These are phyloP conservation scores for Phyllotreta cruciferae DNA, from an alignment of 2,888 invertebrate genomes.

Conservation along the genomic window DNA sequence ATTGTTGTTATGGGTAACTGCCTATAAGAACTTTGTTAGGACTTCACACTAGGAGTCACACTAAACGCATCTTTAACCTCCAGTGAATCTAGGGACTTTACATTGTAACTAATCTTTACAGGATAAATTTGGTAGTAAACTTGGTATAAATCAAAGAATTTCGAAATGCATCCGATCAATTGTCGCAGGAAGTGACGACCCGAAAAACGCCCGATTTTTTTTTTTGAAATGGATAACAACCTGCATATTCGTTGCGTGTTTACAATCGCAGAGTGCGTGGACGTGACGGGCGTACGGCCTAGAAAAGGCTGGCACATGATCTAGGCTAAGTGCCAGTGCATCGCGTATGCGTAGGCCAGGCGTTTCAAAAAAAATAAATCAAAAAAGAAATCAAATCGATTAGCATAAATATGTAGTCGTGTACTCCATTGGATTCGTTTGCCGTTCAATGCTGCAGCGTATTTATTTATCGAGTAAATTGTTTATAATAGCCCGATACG, in stretches of 20 bases:
- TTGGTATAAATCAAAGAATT: too few species aligned
- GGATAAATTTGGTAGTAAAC: too few species aligned
- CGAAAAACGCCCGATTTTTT: conserved; percentile 6
- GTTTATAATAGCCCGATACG: too few species aligned
- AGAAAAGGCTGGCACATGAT: conserved; percentile 35
- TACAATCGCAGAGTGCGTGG: conserved; percentile 15
- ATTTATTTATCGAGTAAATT: too few species aligned
- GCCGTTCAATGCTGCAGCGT: too few species aligned
- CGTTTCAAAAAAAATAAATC: neutral
- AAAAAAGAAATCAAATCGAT: neutral
- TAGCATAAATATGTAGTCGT: neutral
- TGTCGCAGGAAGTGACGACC: conserved; percentile 20
- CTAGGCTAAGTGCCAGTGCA: conserved; percentile 23
- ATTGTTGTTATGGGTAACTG: too few species aligned
- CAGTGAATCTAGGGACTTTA: too few species aligned
- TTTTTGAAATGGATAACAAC: conserved; percentile 7
- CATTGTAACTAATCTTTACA: too few species aligned
- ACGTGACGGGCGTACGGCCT: conserved; percentile 29
- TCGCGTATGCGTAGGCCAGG: neutral
- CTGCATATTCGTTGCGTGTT: conserved; percentile 13
- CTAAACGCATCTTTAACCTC: too few species aligned
- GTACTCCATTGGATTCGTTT: too few species aligned
- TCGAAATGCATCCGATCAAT: neutral
- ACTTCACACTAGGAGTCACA: too few species aligned
- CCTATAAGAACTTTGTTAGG: too few species aligned